Evolutionary conservation across 2,113 vertebrate genomes (phyloP).

Genomic region (Sarotherodon lohbergeri): DNA sequence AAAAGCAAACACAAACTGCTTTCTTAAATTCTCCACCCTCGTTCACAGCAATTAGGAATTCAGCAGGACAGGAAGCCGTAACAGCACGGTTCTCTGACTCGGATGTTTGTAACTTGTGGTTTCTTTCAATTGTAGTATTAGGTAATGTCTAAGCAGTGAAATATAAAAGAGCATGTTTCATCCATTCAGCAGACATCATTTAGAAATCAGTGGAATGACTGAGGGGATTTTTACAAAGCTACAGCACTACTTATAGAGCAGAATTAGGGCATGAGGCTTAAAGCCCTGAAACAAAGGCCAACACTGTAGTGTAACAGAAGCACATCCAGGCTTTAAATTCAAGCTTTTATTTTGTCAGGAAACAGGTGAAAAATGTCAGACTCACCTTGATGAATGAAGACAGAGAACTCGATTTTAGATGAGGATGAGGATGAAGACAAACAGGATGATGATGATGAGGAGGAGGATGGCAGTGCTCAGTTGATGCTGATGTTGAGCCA

Average conservation of each 20-base stretch:
- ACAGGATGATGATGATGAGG: accelerated
- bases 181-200: background rate
- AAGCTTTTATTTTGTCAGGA: background rate
- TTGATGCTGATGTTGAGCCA: background rate
- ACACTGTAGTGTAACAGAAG: background rate
- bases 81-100: background rate
- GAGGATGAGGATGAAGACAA: background rate
- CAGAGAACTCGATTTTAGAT: background rate
- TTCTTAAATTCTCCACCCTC: slow-evolving; percentile 2
- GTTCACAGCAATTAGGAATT: background rate
- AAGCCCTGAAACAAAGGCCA: background rate
- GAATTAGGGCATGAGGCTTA: background rate
- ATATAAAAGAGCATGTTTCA: background rate
- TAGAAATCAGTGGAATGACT: background rate
- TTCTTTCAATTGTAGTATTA: background rate
- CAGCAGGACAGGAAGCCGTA: background rate
- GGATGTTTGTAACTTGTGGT: background rate
- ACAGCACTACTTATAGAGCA: background rate
- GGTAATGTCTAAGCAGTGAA: background rate
- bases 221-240: background rate
- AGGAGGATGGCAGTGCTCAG: background rate
- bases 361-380: background rate
- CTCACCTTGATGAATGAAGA: slow-evolving; percentile 28
- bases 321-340: background rate
- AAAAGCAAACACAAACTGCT: slow-evolving; percentile 24